Evolutionary conservation across 2,113 vertebrate species (phyloP).

Genomic region (Catharus bicknelli): DNA sequence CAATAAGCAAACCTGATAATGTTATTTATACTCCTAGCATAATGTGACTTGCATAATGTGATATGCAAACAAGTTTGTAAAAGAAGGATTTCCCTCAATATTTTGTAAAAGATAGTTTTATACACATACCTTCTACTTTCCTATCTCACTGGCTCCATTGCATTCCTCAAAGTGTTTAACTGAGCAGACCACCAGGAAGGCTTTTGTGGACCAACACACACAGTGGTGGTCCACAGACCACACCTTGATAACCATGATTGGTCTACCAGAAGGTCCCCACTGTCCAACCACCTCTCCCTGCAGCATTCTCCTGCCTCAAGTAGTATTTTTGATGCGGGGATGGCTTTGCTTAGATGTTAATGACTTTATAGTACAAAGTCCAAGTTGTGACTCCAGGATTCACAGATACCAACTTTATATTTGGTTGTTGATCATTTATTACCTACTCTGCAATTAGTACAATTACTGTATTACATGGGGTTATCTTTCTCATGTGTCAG

Average conservation of each 20-base stretch:
- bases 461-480: neutral
- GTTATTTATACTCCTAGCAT: neutral
- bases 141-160: neutral
- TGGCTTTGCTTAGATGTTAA: neutral
- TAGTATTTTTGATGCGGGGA: neutral
- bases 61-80: neutral
- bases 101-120: neutral
- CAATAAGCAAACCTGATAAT: neutral
- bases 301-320: accelerated
- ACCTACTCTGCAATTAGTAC: neutral
- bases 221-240: conserved; percentile 52
- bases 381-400: neutral
- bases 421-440: neutral
- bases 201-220: neutral
- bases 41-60: neutral
- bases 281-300: neutral
- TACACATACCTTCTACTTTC: neutral
- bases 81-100: neutral
- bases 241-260: neutral
- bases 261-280: neutral
- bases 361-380: neutral
- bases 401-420: neutral
- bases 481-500: neutral
- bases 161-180: conserved; percentile 11
- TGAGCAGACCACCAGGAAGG: conserved; percentile 44